Evolutionary conservation across 2,888 invertebrate species (phyloP), one percentile per base, ranked within the genome.

Genomic region (Meiosimyza platycephala): DNA sequence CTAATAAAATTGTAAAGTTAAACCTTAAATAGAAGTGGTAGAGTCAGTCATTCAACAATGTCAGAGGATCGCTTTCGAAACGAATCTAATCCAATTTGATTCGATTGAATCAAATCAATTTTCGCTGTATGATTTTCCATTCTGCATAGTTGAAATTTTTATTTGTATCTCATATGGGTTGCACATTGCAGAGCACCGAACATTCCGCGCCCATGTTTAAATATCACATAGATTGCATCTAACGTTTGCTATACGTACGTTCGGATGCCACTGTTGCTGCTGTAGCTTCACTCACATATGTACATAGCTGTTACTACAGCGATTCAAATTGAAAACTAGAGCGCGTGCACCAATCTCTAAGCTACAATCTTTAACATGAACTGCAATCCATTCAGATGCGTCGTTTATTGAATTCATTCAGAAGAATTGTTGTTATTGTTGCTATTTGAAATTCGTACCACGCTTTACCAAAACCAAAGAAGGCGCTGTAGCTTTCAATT

Each of bases 241-340:
- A 18, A 13, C 59, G 59, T 22, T 47, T 54, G 62, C 62, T 48
- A n/a, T 47, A 54, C 54, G 50, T 54, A 22, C 16, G 52, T 33
- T 16, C 40, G 52, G n/a, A 52, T 52, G 50, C 40, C 69, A 73
- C 51, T 64, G 55, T 6, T 51, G 57, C 55, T 18, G 28, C 65
- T 63, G 73, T 66, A 33, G 71, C 47, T 63, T 76, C 59, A 66
- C 69, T 71, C n/a, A n/a, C n/a, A n/a, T n/a, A n/a, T n/a, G n/a
- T n/a, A n/a, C n/a, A n/a, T 74, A 51, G 28, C 72, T 60, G 67
- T 47, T 59, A 28, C 18, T 50, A 28, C 60, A 55, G 73, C 52
- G 11, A 40, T 57, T 28, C 28, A 33, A 69, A 18, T 48, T 33
- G 63, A 70, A 70, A 40, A 71, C 50, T 71, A 65, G 60, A 64